Evolutionary conservation across 2,113 vertebrate species (phyloP).

Genomic region (Sander lucioperca): DNA sequence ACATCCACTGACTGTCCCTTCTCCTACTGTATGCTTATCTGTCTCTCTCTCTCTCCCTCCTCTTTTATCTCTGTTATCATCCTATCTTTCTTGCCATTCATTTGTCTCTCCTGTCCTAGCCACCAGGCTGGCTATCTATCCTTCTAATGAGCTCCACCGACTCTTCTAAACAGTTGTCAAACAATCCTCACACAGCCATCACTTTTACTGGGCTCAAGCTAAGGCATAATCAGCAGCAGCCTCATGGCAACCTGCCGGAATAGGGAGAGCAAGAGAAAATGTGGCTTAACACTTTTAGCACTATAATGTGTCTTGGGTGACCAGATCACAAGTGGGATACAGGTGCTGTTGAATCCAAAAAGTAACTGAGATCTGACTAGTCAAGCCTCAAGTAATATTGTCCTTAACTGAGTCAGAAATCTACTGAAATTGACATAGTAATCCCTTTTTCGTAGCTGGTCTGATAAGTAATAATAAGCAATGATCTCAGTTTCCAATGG

Average conservation of each 20-base stretch:
- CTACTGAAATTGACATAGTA: neutral
- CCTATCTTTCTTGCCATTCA: slow-evolving; percentile 69
- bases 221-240: slow-evolving; percentile 47
- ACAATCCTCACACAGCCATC: slow-evolving; percentile 91
- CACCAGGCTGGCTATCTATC: slow-evolving; percentile 84
- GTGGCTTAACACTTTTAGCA: slow-evolving; percentile 22
- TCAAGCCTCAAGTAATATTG: neutral
- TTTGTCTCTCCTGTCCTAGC: slow-evolving; percentile 63
- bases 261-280: slow-evolving; percentile 22
- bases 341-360: slow-evolving; percentile 12
- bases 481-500: neutral
- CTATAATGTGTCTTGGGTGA: slow-evolving; percentile 27
- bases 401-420: neutral
- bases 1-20: slow-evolving; percentile 22
- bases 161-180: slow-evolving; percentile 92
- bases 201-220: slow-evolving; percentile 79
- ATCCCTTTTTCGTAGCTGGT: neutral
- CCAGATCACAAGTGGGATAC: slow-evolving; percentile 32
- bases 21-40: slow-evolving; percentile 41
- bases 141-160: slow-evolving; percentile 89
- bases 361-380: neutral
- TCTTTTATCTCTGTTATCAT: slow-evolving; percentile 67
- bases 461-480: neutral
- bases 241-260: slow-evolving; percentile 27
- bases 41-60: neutral